Evolutionary conservation across 2,113 vertebrate species (phyloP).

Genomic region (Myanophis thanlyinensis): DNA sequence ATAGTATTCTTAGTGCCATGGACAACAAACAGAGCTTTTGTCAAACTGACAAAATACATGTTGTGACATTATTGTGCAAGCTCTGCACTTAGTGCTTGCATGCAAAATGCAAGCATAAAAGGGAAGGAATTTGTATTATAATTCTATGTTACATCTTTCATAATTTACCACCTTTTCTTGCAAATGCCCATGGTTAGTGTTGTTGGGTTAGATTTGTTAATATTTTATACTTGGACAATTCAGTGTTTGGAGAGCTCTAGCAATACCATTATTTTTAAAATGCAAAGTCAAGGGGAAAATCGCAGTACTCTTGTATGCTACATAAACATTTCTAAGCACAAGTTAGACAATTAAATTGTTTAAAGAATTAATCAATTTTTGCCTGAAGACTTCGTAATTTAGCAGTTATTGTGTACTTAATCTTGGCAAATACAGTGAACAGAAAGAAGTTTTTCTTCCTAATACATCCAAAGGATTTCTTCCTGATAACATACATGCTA

Average conservation of each 20-base stretch:
- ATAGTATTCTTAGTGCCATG: not conserved
- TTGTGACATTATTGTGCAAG: not conserved
- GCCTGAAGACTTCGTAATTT: not conserved
- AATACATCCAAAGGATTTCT: not conserved
- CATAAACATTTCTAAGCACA: not conserved
- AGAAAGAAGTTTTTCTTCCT: not conserved
- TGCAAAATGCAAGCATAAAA: not conserved
- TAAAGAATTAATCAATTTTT: not conserved
- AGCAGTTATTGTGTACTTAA: not conserved
- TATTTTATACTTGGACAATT: constrained; percentile 23
- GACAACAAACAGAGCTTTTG: not conserved
- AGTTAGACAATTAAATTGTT: not conserved
- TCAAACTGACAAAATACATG: not conserved
- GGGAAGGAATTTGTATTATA: not conserved
- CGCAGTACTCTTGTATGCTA: not conserved
- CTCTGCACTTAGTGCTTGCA: not conserved
- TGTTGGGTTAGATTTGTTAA: not conserved
- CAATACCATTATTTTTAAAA: constrained; percentile 19
- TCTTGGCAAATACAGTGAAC: not conserved
- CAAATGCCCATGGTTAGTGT: not conserved
- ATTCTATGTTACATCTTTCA: not conserved
- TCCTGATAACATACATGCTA: not conserved
- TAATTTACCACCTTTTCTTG: not conserved
- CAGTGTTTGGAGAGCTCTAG: constrained; percentile 17
- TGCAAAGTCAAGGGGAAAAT: constrained; percentile 15